phyloP scores from a whole-genome alignment of 2,113 vertebrate genomes.

The Cyprichromis sp. region DNA sequence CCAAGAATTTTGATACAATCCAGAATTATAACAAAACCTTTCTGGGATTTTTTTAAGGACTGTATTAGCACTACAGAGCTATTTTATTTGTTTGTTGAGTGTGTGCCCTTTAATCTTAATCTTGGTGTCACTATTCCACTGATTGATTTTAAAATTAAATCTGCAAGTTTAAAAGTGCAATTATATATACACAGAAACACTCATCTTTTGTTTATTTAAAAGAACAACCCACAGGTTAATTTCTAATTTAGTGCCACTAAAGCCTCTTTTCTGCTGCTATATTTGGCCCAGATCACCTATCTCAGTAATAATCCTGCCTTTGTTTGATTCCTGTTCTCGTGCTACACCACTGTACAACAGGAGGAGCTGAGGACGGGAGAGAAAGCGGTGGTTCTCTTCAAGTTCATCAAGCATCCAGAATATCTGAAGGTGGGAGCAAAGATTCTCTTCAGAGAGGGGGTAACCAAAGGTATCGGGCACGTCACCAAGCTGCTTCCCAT shows the following conservation, averaged over 20 bases:
- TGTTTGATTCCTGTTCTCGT: not conserved
- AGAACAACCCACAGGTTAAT: not conserved
- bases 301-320: not conserved
- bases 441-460: conserved; percentile 92
- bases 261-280: not conserved
- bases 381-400: conserved; percentile 93
- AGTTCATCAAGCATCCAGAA: conserved; percentile 96
- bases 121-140: not conserved
- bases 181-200: not conserved
- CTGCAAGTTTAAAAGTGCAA: not conserved
- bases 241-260: not conserved
- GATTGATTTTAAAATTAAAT: not conserved
- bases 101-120: not conserved
- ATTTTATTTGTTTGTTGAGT: not conserved
- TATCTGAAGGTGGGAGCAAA: conserved; percentile 96
- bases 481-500: conserved; percentile 88
- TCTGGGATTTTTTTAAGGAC: not conserved
- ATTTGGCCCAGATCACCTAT: not conserved
- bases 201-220: not conserved
- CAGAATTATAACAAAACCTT: not conserved
- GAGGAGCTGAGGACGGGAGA: conserved; percentile 94
- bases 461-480: conserved; percentile 96
- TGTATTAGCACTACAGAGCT: not conserved
- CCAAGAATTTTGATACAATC: not conserved
- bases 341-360: conserved; percentile 49